Evolutionary conservation across 2,797 vertebrate species (phyloP), one percentile per base, ranked within the genome.

Genomic region (Leptoclinus maculatus): DNA sequence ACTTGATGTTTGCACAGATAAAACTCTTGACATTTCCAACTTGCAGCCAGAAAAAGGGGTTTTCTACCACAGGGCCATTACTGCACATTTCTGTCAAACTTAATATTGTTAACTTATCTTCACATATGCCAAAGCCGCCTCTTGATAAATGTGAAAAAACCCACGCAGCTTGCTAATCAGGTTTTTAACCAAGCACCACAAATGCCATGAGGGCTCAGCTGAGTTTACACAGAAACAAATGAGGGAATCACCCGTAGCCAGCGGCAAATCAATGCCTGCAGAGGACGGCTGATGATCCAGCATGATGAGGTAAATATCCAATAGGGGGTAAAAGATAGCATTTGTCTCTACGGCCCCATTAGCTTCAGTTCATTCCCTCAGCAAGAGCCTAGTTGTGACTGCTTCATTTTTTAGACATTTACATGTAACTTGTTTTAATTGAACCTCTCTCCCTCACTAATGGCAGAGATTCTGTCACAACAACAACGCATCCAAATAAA

Each of bases 171-270:
- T 68, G 83, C 70, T 87, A 88, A 91, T 93, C 91, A 87, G 92
- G 89, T 90, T 94, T 92, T 84, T 38, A 49, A 34, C 76, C 0
- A 32, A 87, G 81, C 66, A 43, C 57, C 39, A 70, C 79, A 92
- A 91, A 93, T 86, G 86, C 85, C 88, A 91, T 71, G 78, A 76
- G 87, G 90, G 87, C 76, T 87, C 74, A 80, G 88, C 73, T 60
- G 80, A 91, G 90, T 93, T 93, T 92, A 92, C 89, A 89, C 78
- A 88, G 87, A 90, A 94, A 94, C 89, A 93, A 89, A 90, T 74
- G 73, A 88, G 78, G 58, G 83, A 87, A 84, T 88, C 74, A 89
- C 86, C 81, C 74, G 54, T 49, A 58, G 72, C 79, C 59, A n/a
- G 80, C 23, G 79, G 85, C 85, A 83, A 85, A 85, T 88, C 87